Percentiles rank a stretch among this genome's conserved stretches.
These are phyloP conservation scores for Myotis lucifugus DNA, from an alignment of 2,113 vertebrate genomes.

Conservation along the genomic window DNA sequence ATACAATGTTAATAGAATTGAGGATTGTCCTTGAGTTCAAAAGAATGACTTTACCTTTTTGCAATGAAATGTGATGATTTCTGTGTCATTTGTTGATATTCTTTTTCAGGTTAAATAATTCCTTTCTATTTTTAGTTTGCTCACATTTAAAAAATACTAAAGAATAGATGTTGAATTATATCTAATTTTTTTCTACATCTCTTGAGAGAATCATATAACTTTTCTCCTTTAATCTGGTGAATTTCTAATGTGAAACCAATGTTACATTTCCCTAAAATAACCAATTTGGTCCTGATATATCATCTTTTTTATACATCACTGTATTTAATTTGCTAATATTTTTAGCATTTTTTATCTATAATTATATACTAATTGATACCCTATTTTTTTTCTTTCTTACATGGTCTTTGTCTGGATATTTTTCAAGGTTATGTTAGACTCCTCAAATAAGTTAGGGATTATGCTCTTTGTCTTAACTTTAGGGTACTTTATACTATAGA, in stretches of 20 bases:
- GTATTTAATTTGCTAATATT: background rate
- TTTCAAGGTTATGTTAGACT: background rate
- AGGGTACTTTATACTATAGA: background rate
- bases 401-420: background rate
- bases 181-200: background rate
- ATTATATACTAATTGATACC: background rate
- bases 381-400: background rate
- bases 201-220: background rate
- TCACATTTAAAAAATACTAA: background rate
- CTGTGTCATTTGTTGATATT: background rate
- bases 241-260: background rate
- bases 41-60: slow-evolving; percentile 36
- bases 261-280: background rate
- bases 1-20: background rate
- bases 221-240: slow-evolving; percentile 5
- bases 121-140: background rate
- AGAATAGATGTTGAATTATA: background rate
- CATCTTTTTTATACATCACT: background rate
- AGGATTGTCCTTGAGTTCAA: background rate
- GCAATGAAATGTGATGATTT: background rate
- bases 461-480: background rate
- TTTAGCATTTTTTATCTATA: background rate
- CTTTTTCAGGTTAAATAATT: background rate
- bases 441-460: background rate
- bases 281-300: background rate